phyloP scores from a whole-genome alignment of 1,140 invertebrate genomes.

The Physella acuta region DNA sequence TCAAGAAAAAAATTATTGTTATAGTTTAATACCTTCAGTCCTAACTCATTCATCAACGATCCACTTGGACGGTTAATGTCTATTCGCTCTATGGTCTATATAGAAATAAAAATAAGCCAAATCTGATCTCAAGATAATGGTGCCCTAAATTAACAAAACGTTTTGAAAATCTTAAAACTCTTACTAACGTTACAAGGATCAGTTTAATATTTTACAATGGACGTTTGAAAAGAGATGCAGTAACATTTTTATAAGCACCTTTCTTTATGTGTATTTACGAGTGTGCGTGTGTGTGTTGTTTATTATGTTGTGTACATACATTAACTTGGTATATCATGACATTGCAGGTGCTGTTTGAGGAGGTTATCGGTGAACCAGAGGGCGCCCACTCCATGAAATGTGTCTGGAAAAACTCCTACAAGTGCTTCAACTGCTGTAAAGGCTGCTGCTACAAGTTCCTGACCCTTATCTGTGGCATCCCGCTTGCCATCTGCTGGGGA shows the following conservation, averaged over 20 bases:
- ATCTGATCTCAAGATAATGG: no score
- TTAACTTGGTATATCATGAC: no score
- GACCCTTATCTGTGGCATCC: conserved; percentile 69
- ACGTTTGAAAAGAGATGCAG: neutral
- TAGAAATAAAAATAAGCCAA: no score
- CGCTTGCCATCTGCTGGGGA: conserved; percentile 70
- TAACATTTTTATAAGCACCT: neutral
- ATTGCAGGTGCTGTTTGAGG: conserved; percentile 66
- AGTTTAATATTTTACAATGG: neutral
- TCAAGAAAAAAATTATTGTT: no score
- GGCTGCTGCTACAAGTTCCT: conserved; percentile 73
- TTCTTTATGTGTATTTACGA: no score
- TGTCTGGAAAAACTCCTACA: conserved; percentile 72
- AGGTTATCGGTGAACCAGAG: conserved; percentile 76
- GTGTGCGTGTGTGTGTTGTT: no score
- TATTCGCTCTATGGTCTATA: no score
- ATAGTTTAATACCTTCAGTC: no score
- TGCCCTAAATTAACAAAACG: no score
- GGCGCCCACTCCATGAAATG: conserved; percentile 72
- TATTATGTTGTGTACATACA: neutral
- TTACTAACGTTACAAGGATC: neutral
- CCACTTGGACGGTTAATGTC: no score
- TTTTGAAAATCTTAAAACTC: no score
- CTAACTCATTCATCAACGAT: neutral
- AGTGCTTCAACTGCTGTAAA: conserved; percentile 70